Percentiles rank a stretch among this genome's conserved stretches.
Evolutionary conservation across 2,113 vertebrate species (phyloP).

Genomic region (Bos javanicus): DNA sequence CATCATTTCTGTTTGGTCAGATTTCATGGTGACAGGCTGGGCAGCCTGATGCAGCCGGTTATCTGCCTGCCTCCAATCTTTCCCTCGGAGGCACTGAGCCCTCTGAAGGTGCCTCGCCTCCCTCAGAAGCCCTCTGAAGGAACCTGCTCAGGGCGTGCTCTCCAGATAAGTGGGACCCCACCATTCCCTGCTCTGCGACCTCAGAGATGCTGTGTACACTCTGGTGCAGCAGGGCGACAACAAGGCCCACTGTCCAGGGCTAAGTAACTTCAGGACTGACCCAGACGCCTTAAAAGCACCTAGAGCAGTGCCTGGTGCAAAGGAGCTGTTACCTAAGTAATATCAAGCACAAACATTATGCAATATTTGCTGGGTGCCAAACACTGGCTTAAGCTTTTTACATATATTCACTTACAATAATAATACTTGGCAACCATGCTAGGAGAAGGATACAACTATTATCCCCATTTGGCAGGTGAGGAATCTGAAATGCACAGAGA

Average conservation of each 20-base stretch:
- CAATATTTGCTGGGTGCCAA: not conserved
- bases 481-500: not conserved
- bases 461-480: not conserved
- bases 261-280: not conserved
- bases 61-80: not conserved
- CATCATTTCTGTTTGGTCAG: not conserved
- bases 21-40: not conserved
- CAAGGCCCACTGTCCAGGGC: not conserved
- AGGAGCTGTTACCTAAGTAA: not conserved
- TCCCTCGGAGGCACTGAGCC: not conserved
- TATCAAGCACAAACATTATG: fast-evolving
- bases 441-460: not conserved
- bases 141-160: fast-evolving
- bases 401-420: not conserved
- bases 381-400: not conserved
- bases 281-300: fast-evolving
- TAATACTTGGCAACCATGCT: not conserved
- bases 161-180: fast-evolving
- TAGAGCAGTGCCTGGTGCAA: not conserved
- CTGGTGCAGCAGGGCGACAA: not conserved
- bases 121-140: not conserved
- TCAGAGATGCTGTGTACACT: too few species aligned
- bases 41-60: fast-evolving
- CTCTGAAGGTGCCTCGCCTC: not conserved
- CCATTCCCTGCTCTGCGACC: too few species aligned